Evolutionary conservation across 2,888 invertebrate species (phyloP).

Genomic region (Drosophila infuscata): DNA sequence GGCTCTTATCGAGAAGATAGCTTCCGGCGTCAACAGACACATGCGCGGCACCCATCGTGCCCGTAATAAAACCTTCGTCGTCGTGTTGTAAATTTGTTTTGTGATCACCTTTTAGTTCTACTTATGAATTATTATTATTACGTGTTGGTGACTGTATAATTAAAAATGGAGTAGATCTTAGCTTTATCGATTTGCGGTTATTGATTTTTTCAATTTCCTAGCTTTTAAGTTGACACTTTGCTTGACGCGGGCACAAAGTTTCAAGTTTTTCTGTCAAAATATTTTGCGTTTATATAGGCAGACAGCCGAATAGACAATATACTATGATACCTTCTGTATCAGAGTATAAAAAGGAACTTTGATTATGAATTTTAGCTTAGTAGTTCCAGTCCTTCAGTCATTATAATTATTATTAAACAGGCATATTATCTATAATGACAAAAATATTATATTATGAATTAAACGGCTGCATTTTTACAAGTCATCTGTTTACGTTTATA

Average conservation of each 20-base stretch:
- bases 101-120: background rate
- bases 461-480: constrained; percentile 2
- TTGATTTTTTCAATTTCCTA: background rate
- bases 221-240: background rate
- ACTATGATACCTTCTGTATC: background rate
- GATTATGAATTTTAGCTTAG: background rate
- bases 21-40: no score
- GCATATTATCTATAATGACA: background rate
- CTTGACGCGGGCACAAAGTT: background rate
- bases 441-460: background rate
- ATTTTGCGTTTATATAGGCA: background rate
- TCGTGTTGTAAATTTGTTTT: background rate
- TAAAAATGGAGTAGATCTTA: background rate
- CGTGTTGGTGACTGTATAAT: no score
- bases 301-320: no score
- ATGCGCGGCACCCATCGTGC: background rate
- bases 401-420: constrained; percentile 4
- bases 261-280: background rate
- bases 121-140: no score
- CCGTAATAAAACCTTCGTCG: background rate
- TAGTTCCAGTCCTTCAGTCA: background rate
- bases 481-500: constrained; percentile 1
- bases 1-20: background rate
- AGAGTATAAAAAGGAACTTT: background rate
- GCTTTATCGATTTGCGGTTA: background rate